These are phyloP conservation scores for Athripsodes cinereus DNA, from an alignment of 2,888 invertebrate species.

Conservation along the genomic window DNA sequence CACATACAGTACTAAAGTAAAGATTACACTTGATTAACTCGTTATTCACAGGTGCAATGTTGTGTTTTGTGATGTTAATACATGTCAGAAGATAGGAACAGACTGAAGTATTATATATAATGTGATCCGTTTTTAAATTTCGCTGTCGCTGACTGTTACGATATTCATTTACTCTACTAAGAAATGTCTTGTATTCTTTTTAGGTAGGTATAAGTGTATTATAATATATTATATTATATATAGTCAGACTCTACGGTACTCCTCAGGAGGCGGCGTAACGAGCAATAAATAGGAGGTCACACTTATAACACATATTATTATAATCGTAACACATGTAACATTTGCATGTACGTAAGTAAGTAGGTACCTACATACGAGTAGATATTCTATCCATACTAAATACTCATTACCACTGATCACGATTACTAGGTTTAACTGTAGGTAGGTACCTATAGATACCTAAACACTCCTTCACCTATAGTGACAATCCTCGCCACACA, in stretches of 20 bases:
- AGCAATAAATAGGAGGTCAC: too few relatives aligned
- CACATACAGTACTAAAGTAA: neutral
- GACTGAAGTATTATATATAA: slow-evolving; percentile 9
- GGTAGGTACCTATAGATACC: neutral
- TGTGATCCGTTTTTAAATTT: slow-evolving; percentile 19
- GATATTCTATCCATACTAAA: too few relatives aligned
- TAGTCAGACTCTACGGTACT: neutral
- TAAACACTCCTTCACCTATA: neutral
- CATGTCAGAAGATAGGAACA: slow-evolving; percentile 1
- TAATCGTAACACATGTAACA: too few relatives aligned
- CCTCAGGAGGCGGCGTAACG: too few relatives aligned
- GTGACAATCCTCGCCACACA: neutral
- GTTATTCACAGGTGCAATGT: neutral
- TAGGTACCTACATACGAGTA: too few relatives aligned
- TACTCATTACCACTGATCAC: too few relatives aligned
- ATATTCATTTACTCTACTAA: too few relatives aligned
- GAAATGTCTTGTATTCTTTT: too few relatives aligned
- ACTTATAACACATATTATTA: too few relatives aligned
- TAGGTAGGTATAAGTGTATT: too few relatives aligned
- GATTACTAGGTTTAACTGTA: too few relatives aligned
- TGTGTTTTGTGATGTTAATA: neutral
- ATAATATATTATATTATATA: neutral
- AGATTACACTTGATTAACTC: neutral
- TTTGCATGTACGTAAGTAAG: too few relatives aligned
- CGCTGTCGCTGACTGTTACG: neutral